Conservation (phyloP, 2,113 vertebrate genomes). For the Chloropsis hardwickii region DNA sequence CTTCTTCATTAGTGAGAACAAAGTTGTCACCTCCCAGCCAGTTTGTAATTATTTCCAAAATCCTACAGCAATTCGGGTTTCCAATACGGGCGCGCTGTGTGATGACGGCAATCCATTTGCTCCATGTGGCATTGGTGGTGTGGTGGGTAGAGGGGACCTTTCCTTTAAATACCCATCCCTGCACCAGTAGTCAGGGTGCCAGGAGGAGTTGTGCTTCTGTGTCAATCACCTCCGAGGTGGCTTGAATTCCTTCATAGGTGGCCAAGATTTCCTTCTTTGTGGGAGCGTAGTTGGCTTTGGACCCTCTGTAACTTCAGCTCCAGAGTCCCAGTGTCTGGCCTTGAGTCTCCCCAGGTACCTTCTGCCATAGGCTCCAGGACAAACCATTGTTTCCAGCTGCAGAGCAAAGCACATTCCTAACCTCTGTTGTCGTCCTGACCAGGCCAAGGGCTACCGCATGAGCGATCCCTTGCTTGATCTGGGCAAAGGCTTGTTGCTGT, state of each 20-base stretch:
- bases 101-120: background rate
- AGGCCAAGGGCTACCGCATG: background rate
- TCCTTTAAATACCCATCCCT: background rate
- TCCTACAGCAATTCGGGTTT: no score
- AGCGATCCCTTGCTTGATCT: background rate
- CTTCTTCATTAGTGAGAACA: no score
- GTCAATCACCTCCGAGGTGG: accelerated
- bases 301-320: background rate
- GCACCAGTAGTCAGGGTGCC: accelerated
- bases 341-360: background rate
- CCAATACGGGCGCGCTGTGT: background rate
- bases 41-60: no score
- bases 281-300: background rate
- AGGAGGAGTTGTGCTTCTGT: background rate
- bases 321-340: background rate
- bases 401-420: background rate
- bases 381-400: background rate
- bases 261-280: background rate
- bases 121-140: background rate
- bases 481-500: background rate
- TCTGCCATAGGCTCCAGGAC: background rate
- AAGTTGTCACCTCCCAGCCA: no score
- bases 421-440: background rate
- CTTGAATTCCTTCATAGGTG: background rate
- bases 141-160: background rate